Evolutionary conservation across 2,888 invertebrate genomes (phyloP), one percentile per base, ranked within the genome.

Genomic region (Lasioglossum vierecki): DNA sequence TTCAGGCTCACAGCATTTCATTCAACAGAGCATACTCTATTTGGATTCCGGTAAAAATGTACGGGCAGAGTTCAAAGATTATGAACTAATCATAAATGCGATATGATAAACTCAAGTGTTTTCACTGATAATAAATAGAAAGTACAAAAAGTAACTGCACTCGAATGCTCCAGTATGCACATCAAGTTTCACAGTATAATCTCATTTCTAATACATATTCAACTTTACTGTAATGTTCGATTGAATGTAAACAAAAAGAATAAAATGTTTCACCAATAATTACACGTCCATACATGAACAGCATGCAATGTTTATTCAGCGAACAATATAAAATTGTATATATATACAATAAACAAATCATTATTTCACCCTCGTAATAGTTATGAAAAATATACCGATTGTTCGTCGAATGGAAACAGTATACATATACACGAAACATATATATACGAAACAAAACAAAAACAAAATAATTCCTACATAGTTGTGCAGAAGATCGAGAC

Each of bases 101-200:
- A 60, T 57, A 68, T 4, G 26, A 83, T 72, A 80, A 60, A 41
- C 46, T 39, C 9, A 80, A n/a, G 22, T 60, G 18, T 18, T 74
- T 82, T 15, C 26, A 44, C 22, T 49, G 26, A 70, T 53, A 80
- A 80, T 26, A 26, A 68, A 35, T 49, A 39, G n/a, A 74, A 15
- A 74, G 15, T 5, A 49, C 0, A 2, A 49, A 72, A 22, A 1
- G 18, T 8, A 71, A 8, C 26, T 71, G 35, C 13, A 53, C 11
- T 49, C 18, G 1, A 49, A 18, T 49, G 11, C 22, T 73, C 11
- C 30, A 49, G 26, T 22, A 75, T 15, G n/a, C 9, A 18, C 8
- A 2, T 22, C 26, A n/a, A 60, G 2, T 71, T 44, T 79, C 78
- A 18, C 15, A 13, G 18, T 22, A 22, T 22, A 63, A 77, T 13